Evolutionary conservation across 92 coral and sea anemone species (phyloP).

Genomic region (Umimayanthus kanabou): DNA sequence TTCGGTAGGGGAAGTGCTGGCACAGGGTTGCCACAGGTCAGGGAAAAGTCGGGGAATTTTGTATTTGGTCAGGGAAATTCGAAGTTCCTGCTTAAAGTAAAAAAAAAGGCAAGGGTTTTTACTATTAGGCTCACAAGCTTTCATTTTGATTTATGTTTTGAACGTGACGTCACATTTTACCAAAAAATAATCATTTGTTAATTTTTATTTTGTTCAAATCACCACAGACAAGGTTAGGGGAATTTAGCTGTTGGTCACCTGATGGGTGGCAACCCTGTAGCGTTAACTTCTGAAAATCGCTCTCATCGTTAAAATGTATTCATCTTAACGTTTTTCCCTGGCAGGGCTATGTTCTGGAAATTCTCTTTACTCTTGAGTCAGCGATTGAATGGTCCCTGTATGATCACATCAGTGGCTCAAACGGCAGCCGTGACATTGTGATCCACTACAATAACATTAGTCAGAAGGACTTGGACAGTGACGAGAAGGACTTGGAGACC

Average conservation of each 20-base stretch:
- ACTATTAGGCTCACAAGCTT: too few species aligned
- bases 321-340: background rate
- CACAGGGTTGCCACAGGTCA: too few species aligned
- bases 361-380: constrained; percentile 85
- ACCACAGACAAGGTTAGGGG: too few species aligned
- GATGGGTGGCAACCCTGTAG: background rate
- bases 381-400: constrained; percentile 86
- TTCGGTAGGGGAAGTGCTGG: background rate
- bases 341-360: constrained; percentile 98
- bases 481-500: constrained; percentile 66
- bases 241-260: too few species aligned
- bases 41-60: too few species aligned
- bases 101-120: too few species aligned
- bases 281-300: background rate
- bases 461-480: constrained; percentile 47
- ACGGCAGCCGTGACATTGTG: constrained; percentile 60
- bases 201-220: too few species aligned
- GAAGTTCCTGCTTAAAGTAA: too few species aligned
- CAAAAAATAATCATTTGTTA: too few species aligned
- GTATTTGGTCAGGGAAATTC: too few species aligned
- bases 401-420: constrained; percentile 61
- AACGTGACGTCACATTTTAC: too few species aligned
- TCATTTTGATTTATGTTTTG: too few species aligned
- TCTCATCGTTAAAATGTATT: background rate
- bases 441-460: constrained; percentile 44